Evolutionary conservation across 2,797 vertebrate species (phyloP), one percentile per base, ranked within the genome.

Genomic region (Pitangus sulphuratus): DNA sequence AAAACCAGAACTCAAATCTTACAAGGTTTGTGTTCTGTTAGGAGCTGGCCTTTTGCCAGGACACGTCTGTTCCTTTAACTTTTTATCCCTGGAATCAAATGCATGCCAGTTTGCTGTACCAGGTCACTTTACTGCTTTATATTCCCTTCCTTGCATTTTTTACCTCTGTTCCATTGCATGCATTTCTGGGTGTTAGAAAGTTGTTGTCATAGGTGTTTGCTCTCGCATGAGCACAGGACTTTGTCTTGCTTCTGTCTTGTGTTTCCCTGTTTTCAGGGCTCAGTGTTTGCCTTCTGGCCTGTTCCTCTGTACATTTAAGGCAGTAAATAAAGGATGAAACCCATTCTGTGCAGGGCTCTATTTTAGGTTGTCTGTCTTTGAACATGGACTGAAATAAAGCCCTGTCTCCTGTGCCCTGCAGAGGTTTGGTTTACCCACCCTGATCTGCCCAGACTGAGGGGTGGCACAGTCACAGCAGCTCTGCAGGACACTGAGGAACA

Each of bases 1-100:
- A 78, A 94, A 96, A 95, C 22, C 95, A 96, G 94, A 93, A 90
- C 82, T 91, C 28, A 4, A 56, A 66, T 84, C 35, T 68, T 92
- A 82, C 0, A 7, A 93, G 88, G 83, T 91, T 94, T 96, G 75
- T 85, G 71, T 90, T 95, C 71, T 74, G 68, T 84, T 76, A 92
- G 77, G 56, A 89, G 48, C 35, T 95, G 91, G 90, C 76, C 16
- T 66, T 44, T 65, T 87, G 87, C 96, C 94, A 95, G 70, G 56
- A 48, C 24, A 4, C 58, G 82, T 90, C 93, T 87, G 19, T 88
- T 90, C 84, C 87, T 96, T 90, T 94, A 90, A 87, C 48, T 65
- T 87, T 84, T 84, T 86, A 70, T 80, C 69, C 61, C 62, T 84
- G 62, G 56, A 93, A 93, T 91, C 71, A 82, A 89, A 72, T 82